These are phyloP conservation scores for Rallus limicola DNA, from an alignment of 2,113 vertebrate genomes.

Conservation along the genomic window DNA sequence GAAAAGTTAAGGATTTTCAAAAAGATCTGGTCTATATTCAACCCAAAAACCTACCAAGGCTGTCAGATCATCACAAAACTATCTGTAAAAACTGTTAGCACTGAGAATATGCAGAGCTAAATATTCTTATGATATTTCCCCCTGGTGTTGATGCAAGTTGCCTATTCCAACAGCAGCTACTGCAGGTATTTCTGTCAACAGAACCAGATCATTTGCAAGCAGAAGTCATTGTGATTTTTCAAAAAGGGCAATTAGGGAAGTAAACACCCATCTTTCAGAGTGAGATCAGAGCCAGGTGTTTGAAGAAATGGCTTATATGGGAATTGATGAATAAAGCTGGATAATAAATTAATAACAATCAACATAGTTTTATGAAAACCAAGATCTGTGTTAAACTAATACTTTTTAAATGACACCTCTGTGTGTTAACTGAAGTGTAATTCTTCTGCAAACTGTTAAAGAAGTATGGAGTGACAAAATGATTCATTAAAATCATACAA, in stretches of 20 bases:
- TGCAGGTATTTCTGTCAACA: neutral
- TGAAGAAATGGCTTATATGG: neutral
- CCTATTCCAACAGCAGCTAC: neutral
- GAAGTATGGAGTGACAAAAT: neutral
- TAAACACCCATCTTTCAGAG: neutral
- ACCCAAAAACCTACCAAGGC: neutral
- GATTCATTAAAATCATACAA: neutral
- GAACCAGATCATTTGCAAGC: neutral
- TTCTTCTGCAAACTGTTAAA: neutral
- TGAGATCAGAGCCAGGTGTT: neutral
- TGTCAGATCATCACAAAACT: neutral
- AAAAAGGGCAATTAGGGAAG: neutral
- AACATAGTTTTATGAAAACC: neutral
- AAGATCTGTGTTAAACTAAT: neutral
- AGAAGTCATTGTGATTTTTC: neutral
- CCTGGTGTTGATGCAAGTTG: neutral
- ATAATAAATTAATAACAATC: neutral
- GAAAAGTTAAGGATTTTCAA: neutral
- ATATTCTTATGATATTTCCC: neutral
- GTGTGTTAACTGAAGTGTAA: neutral
- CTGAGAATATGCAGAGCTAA: neutral
- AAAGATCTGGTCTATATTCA: neutral
- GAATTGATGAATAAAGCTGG: neutral
- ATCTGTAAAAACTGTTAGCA: neutral
- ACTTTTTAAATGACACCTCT: neutral